These are phyloP conservation scores for Hirundichthys speculiger DNA, from an alignment of 2,113 vertebrate genomes.

Conservation along the genomic window DNA sequence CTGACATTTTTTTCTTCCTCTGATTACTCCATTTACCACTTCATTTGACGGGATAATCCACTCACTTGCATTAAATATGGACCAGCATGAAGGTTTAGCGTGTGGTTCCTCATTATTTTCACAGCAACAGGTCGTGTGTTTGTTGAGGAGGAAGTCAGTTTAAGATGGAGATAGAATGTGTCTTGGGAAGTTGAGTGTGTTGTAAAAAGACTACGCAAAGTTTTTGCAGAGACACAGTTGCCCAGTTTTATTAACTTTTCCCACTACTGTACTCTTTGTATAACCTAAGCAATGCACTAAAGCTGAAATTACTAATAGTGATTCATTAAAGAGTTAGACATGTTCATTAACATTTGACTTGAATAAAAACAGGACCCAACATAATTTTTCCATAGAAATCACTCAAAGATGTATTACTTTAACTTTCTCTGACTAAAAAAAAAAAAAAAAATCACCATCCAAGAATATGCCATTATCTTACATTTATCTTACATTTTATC, in stretches of 20 bases:
- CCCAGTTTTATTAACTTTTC: not conserved
- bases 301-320: too few species aligned
- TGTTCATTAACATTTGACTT: too few species aligned
- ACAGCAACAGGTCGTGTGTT: slow-evolving; percentile 34
- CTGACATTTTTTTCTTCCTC: slow-evolving; percentile 58
- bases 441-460: too few species aligned
- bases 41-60: slow-evolving; percentile 63
- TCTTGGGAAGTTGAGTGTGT: slow-evolving; percentile 4
- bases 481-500: too few species aligned
- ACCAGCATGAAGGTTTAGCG: slow-evolving; percentile 41
- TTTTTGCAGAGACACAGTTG: not conserved
- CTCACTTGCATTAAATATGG: slow-evolving; percentile 55
- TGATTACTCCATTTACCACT: slow-evolving; percentile 64
- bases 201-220: not conserved
- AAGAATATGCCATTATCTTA: too few species aligned
- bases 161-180: slow-evolving; percentile 12
- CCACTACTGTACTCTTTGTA: too few species aligned
- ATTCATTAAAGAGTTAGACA: too few species aligned
- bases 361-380: too few species aligned
- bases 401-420: too few species aligned
- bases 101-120: slow-evolving; percentile 39
- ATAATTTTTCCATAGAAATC: too few species aligned
- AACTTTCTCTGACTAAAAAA: too few species aligned
- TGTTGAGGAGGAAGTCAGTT: slow-evolving; percentile 40
- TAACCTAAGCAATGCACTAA: too few species aligned